Base-by-base conservation (phyloP, 2,888 invertebrate genomes). In the Uloborus plumipes region DNA sequence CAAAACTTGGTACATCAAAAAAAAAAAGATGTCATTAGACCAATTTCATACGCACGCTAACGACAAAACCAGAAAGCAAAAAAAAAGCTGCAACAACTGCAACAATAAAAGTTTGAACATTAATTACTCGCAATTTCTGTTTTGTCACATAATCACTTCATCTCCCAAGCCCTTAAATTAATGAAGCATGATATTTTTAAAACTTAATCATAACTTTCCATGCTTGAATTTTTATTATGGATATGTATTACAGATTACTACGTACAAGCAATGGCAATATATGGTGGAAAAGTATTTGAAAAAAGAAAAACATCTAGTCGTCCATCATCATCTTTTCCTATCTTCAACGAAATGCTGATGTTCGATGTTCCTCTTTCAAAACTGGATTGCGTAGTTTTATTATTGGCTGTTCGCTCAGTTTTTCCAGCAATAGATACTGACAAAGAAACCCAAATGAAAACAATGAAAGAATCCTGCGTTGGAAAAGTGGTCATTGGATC, bases 331-430 rank as follows among this genome's bases (percentile, higher is more conserved):
- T 50, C 76, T 20, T 72, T 69, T 59, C 82, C 82, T n/a, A 67
- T 83, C 13, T 83, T 83, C 22, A 83, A 83, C 13, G 82, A 83
- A 69, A 83, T 83, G 82, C 49, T 83, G 14, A 83, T 83, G 82
- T 83, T 83, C 62, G 82, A 83, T 47, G 77, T 77, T 18, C 82
- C 82, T 0, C 58, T 55, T 49, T 62, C 82, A 13, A 83, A 83
- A 26, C 67, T 83, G 18, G 77, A 76, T n/a, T 50, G 69, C 14
- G 31, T 83, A 3, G 62, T 72, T 7, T 58, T 83, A n/a, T 20
- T 83, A 6, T n/a, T 83, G 14, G 71, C 77, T n/a, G 59, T 83
- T 9, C 65, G 69, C 51, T 47, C 47, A 20, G 9, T 49, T 26
- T 18, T 13, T 13, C 59, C 53, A 18, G 50, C 18, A 2, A 16